Percentiles rank a stretch among this genome's conserved stretches.
Conservation (phyloP, 2,888 invertebrate species). For the Euzetes globulus region DNA sequence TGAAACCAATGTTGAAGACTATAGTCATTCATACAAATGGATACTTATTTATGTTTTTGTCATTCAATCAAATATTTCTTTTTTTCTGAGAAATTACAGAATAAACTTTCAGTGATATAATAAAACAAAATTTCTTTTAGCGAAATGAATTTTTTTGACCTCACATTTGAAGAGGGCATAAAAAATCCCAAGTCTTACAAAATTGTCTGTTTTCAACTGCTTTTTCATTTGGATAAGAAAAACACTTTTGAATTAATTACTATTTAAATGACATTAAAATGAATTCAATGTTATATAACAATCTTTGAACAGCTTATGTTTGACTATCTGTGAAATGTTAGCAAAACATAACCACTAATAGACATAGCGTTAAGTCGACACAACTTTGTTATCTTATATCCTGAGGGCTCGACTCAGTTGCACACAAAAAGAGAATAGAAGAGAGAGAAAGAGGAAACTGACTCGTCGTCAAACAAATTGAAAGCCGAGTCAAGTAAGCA, state of each 20-base stretch:
- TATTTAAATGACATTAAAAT: not conserved
- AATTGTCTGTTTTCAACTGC: not conserved
- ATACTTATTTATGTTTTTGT: too few species aligned
- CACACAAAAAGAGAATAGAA: not conserved
- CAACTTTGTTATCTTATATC: conserved; percentile 25
- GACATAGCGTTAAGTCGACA: not conserved
- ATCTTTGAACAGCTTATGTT: not conserved
- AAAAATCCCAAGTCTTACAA: not conserved
- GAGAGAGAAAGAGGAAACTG: not conserved
- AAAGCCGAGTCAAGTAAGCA: conserved; percentile 5
- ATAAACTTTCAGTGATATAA: too few species aligned
- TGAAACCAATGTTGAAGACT: too few species aligned
- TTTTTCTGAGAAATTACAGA: too few species aligned
- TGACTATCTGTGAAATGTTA: conserved; percentile 7
- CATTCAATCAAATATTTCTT: too few species aligned
- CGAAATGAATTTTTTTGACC: too few species aligned
- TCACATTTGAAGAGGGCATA: not conserved
- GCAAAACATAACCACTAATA: conserved; percentile 12
- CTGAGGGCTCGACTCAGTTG: conserved; percentile 5
- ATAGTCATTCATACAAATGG: too few species aligned
- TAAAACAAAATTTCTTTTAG: too few species aligned
- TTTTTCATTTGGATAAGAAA: not conserved
- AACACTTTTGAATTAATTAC: not conserved
- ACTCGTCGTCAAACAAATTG: not conserved
- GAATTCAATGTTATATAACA: not conserved